Evolutionary conservation across 1,140 invertebrate genomes (phyloP), one percentile per base, ranked within the genome.

Genomic region (Ctenoplectra terminalis): DNA sequence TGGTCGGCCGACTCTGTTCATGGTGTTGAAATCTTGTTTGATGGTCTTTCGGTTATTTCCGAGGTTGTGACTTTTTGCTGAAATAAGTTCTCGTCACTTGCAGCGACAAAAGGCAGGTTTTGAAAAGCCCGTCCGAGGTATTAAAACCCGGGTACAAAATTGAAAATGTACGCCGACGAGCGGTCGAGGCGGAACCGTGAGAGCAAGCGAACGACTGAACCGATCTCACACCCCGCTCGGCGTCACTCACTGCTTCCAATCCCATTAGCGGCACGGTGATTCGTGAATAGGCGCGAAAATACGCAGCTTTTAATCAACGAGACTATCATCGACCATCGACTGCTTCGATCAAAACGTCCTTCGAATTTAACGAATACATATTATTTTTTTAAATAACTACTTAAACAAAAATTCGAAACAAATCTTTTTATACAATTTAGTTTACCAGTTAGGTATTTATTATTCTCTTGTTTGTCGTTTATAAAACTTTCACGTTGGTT

Each of bases 241-340:
- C 78, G 82, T 82, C 87, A 88, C 85, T 86, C 81, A 81, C 82
- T 85, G 81, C 83, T 84, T 85, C 86, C 90, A 91, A 91, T 91
- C 88, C 88, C 89, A 91, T 91, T 91, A 90, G 84, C 88, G 80
- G 70, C 74, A 82, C 82, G 75, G 84, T 82, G 84, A 80, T 88
- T 90, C 72, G 83, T 84, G 82, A 86, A 83, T 83, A 71, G 71
- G 82, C 83, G 86, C 86, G 58, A 86, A 87, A 90, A 90, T 88
- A 83, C 84, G 83, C 83, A 85, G 89, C 85, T 90, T 91, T 87
- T 89, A 91, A 90, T 91, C 89, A 91, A 85, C 88, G 76, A 63
- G 85, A 56, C 89, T 90, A 91, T 89, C 86, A 86, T 88, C 79
- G 73, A 80, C 54, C 76, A 46, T 66, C 60, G 67, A 70, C 74